Percentiles rank a stretch among this genome's conserved stretches.
Evolutionary conservation across 2,888 invertebrate species (phyloP).

Genomic region (Zaprionus lineosus): DNA sequence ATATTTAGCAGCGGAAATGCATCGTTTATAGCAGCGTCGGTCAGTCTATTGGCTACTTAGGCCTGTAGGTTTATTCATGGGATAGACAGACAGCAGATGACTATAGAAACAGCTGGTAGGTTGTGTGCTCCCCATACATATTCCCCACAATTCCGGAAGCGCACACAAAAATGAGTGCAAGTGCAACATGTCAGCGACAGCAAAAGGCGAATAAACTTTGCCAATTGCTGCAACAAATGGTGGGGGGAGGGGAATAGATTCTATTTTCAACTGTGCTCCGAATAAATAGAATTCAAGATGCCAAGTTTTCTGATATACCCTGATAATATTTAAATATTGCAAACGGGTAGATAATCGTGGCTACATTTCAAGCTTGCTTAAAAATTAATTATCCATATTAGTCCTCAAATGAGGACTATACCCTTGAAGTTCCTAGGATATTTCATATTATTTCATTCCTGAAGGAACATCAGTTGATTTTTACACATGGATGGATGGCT

Average conservation of each 20-base stretch:
- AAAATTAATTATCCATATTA: too few species aligned
- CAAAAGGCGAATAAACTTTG: conserved; percentile 72
- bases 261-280: conserved; percentile 33
- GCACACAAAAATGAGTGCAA: conserved; percentile 61
- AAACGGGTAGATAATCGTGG: too few species aligned
- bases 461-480: too few species aligned
- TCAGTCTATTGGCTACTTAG: conserved; percentile 32
- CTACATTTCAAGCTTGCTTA: too few species aligned
- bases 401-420: too few species aligned
- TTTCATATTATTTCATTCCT: too few species aligned
- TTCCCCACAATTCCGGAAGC: conserved; percentile 1
- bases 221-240: conserved; percentile 25
- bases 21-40: conserved; percentile 62
- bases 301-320: conserved; percentile 24
- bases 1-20: conserved; percentile 65
- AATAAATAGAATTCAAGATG: conserved; percentile 38
- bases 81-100: conserved; percentile 26
- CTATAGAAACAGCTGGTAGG: conserved; percentile 1
- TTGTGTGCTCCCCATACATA: neutral
- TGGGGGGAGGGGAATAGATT: conserved; percentile 14
- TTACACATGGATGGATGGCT: too few species aligned
- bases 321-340: neutral
- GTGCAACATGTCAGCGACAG: conserved; percentile 60
- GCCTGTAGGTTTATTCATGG: conserved; percentile 40
- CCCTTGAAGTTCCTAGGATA: too few species aligned